phyloP scores from a whole-genome alignment of 2,797 vertebrate genomes.

The Erpetoichthys calabaricus region DNA sequence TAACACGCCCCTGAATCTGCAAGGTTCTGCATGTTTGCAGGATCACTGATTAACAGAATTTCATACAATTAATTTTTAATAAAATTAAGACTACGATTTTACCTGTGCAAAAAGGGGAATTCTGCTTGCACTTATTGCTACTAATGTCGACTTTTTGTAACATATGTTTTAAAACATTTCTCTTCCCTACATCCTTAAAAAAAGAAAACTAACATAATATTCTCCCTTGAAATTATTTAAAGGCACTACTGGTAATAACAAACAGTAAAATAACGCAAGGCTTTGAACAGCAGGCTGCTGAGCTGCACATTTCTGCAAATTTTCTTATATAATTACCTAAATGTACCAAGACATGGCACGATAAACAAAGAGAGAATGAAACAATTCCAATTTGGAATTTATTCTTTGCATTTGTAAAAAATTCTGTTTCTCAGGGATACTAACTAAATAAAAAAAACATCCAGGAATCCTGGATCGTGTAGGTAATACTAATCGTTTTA shows the following conservation, averaged over 20 bases:
- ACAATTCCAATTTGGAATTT: constrained; percentile 99
- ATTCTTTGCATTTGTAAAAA: constrained; percentile 81
- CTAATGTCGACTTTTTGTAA: constrained; percentile 36
- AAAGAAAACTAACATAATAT: constrained; percentile 57
- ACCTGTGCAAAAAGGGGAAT: constrained; percentile 45
- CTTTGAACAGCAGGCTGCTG: constrained; percentile 44
- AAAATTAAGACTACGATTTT: constrained; percentile 54
- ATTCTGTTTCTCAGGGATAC: constrained; percentile 88
- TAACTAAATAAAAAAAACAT: constrained; percentile 56
- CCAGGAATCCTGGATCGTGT: constrained; percentile 70
- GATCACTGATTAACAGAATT: constrained; percentile 93
- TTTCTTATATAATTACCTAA: constrained; percentile 63
- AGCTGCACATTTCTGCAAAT: constrained; percentile 41
- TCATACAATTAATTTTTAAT: constrained; percentile 68
- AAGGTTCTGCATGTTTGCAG: constrained; percentile 43
- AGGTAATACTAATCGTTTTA: constrained; percentile 58
- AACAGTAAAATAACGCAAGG: constrained; percentile 54
- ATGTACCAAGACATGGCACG: constrained; percentile 93
- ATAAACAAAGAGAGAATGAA: constrained; percentile 88
- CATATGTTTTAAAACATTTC: constrained; percentile 25
- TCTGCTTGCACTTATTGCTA: constrained; percentile 73
- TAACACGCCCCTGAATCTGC: constrained; percentile 75
- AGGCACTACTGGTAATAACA: constrained; percentile 95
- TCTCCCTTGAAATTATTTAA: constrained; percentile 80
- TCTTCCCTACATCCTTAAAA: constrained; percentile 25